These are phyloP conservation scores for Protophormia terraenovae DNA, from an alignment of 2,888 invertebrate genomes.

Conservation along the genomic window DNA sequence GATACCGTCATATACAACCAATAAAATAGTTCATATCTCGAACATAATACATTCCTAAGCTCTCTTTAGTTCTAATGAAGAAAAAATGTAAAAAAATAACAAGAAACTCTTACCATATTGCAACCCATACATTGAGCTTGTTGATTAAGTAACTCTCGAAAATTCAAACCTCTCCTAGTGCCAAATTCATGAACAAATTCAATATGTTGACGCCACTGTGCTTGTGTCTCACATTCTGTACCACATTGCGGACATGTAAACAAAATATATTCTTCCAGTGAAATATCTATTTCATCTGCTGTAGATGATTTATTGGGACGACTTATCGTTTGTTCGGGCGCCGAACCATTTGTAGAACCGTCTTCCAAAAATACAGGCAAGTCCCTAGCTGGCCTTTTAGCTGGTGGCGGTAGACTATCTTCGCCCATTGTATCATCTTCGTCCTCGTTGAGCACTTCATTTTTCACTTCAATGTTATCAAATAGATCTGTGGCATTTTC, in stretches of 20 bases:
- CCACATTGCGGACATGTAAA: constrained; percentile 77
- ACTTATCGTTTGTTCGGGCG: constrained; percentile 18
- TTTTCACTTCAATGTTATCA: constrained; percentile 72
- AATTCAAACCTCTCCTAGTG: constrained; percentile 75
- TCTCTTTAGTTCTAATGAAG: too few relatives aligned
- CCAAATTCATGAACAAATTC: constrained; percentile 77
- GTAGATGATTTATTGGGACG: background rate
- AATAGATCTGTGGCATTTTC: constrained; percentile 69
- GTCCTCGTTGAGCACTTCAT: constrained; percentile 71
- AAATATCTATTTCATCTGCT: constrained; percentile 50
- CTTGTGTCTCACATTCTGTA: constrained; percentile 74
- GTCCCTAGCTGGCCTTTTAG: constrained; percentile 39
- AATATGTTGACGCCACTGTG: constrained; percentile 77
- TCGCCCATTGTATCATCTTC: constrained; percentile 66
- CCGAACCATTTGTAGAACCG: constrained; percentile 69
- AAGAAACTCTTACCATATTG: constrained; percentile 72
- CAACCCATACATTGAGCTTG: constrained; percentile 75
- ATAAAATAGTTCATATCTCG: too few relatives aligned
- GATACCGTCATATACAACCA: too few relatives aligned
- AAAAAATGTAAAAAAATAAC: background rate
- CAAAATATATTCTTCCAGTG: constrained; percentile 74
- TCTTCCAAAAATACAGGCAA: constrained; percentile 69
- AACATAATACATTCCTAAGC: too few relatives aligned
- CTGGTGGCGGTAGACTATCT: constrained; percentile 22
- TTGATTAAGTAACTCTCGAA: constrained; percentile 73